Evolutionary conservation across 2,888 invertebrate genomes (phyloP).

Genomic region (Lydus trimaculatus): DNA sequence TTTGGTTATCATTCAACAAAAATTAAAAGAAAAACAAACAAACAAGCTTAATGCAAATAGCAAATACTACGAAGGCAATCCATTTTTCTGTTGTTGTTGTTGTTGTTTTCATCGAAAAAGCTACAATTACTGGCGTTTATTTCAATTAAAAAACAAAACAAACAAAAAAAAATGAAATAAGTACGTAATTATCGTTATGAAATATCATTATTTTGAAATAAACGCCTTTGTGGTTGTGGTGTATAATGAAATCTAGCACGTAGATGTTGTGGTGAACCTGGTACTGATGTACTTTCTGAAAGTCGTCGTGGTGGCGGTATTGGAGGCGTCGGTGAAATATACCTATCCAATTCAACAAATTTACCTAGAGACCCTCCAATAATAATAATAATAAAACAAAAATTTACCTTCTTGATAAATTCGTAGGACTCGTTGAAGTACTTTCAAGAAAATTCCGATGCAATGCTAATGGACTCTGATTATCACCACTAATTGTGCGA

Average conservation of each 20-base stretch:
- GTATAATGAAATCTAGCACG: constrained; percentile 69
- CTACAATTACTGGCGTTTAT: constrained; percentile 11
- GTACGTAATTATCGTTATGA: constrained; percentile 49
- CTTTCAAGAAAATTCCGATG: constrained; percentile 67
- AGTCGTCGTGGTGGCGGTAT: constrained; percentile 70
- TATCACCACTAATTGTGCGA: constrained; percentile 53
- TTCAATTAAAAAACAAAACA: neutral
- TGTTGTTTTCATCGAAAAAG: neutral
- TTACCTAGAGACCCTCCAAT: constrained; percentile 9
- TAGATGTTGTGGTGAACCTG: constrained; percentile 74
- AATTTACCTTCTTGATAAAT: constrained; percentile 64
- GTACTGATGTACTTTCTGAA: constrained; percentile 73
- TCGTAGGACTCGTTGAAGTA: constrained; percentile 61
- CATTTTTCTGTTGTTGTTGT: no score
- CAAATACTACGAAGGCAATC: constrained; percentile 27
- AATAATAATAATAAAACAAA: neutral
- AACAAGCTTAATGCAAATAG: constrained; percentile 14
- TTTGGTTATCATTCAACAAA: neutral
- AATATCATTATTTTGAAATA: constrained; percentile 60
- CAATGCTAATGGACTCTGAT: constrained; percentile 64
- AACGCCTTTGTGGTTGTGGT: constrained; percentile 66
- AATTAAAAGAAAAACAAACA: neutral
- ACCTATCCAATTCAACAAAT: constrained; percentile 56
- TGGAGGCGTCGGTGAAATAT: constrained; percentile 68
- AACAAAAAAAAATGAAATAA: constrained; percentile 14